phyloP scores from a whole-genome alignment of 1,140 invertebrate genomes.

The Hetaerina americana region DNA sequence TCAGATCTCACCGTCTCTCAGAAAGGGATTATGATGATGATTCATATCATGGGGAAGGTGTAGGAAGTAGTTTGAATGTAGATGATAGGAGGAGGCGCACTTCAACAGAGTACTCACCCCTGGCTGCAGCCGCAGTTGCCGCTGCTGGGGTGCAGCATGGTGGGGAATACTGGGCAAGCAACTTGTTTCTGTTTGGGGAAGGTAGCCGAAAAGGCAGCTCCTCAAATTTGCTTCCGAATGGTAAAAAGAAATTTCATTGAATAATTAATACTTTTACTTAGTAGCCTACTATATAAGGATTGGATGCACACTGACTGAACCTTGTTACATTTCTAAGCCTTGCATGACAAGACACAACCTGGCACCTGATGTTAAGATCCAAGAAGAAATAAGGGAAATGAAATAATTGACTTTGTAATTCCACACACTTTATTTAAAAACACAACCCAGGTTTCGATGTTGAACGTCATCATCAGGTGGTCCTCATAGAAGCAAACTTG shows the following conservation, averaged over 20 bases:
- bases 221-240: conserved; percentile 21
- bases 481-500: too few relatives aligned
- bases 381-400: too few relatives aligned
- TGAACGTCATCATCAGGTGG: too few relatives aligned
- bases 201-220: conserved; percentile 24
- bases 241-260: conserved; percentile 5
- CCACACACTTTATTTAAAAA: too few relatives aligned
- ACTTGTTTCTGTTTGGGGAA: conserved; percentile 21
- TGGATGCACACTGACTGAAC: too few relatives aligned
- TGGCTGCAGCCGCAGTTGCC: conserved; percentile 17
- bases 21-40: conserved; percentile 10
- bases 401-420: too few relatives aligned
- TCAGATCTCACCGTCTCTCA: not conserved
- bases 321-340: too few relatives aligned
- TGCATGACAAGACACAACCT: too few relatives aligned
- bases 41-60: conserved; percentile 1
- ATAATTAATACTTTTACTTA: too few relatives aligned
- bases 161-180: conserved; percentile 23
- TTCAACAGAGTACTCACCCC: conserved; percentile 22
- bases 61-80: not conserved
- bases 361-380: too few relatives aligned
- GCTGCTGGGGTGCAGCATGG: conserved; percentile 18
- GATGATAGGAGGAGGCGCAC: conserved; percentile 18
- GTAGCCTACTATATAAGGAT: too few relatives aligned
- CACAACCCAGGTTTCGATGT: too few relatives aligned